Percentiles rank a stretch among this genome's conserved stretches.
phyloP scores from a whole-genome alignment of 2,113 vertebrate species.

The Zeus faber region DNA sequence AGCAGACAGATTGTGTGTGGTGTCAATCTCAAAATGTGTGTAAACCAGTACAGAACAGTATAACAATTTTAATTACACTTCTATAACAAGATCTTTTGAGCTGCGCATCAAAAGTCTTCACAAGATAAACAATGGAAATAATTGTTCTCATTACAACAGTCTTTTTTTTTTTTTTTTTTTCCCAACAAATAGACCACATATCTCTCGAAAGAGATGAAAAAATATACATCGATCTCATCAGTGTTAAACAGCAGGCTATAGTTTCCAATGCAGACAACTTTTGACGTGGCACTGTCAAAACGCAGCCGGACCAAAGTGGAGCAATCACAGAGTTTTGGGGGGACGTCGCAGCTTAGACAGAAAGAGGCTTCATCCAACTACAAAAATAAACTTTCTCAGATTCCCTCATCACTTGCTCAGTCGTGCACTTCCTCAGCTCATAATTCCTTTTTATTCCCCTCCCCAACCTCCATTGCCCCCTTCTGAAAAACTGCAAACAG shows the following conservation, averaged over 20 bases:
- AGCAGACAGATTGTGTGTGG: constrained; percentile 74
- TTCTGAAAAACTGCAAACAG: constrained; percentile 10
- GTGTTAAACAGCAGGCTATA: constrained; percentile 75
- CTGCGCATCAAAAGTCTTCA: constrained; percentile 83
- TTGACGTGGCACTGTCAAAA: constrained; percentile 53
- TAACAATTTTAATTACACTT: constrained; percentile 80
- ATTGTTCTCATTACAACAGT: constrained; percentile 26
- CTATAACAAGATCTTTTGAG: constrained; percentile 79
- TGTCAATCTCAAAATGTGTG: constrained; percentile 79
- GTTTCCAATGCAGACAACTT: constrained; percentile 56
- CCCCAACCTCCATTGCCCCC: background rate
- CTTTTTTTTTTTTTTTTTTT: constrained; percentile 49
- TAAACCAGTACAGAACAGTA: constrained; percentile 75
- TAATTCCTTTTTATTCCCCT: constrained; percentile 25
- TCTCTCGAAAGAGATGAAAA: constrained; percentile 72
- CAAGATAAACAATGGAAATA: constrained; percentile 55
- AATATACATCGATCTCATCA: constrained; percentile 69
- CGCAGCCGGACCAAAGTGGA: constrained; percentile 57
- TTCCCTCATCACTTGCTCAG: constrained; percentile 33
- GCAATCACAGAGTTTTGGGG: constrained; percentile 55
- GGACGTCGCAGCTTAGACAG: constrained; percentile 48
- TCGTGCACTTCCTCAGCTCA: constrained; percentile 52
- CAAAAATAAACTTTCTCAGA: constrained; percentile 45
- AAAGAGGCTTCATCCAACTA: constrained; percentile 40
- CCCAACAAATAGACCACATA: constrained; percentile 64